Conservation (phyloP, 2,113 vertebrate genomes). For the Menidia beryllina region DNA sequence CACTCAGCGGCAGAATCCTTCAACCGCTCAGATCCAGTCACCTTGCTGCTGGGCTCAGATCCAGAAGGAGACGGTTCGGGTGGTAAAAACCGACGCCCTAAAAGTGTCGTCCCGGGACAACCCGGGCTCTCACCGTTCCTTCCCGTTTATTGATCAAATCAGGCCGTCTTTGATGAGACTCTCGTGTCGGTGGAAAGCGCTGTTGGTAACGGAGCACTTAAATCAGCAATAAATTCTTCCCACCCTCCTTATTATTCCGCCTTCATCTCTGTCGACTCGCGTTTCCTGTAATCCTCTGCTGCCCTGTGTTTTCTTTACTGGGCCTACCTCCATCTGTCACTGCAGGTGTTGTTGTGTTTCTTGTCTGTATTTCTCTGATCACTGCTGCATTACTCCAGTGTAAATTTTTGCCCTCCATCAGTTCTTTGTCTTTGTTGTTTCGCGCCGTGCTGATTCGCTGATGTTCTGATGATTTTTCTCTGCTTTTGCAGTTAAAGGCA, state of each 20-base stretch:
- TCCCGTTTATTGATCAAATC: conserved; percentile 51
- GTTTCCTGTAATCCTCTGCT: conserved; percentile 11
- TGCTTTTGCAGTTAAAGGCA: conserved; percentile 58
- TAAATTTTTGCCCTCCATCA: conserved; percentile 53
- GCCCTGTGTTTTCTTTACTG: conserved; percentile 38
- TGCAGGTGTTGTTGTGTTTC: conserved; percentile 58
- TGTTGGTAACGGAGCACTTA: conserved; percentile 36
- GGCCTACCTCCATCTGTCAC: conserved; percentile 67
- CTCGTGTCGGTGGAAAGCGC: conserved; percentile 21
- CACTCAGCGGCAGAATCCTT: conserved; percentile 46
- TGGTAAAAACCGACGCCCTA: conserved; percentile 60
- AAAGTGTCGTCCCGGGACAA: conserved; percentile 51
- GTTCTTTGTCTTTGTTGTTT: conserved; percentile 68
- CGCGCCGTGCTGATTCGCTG: conserved; percentile 7
- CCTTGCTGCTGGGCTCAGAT: conserved; percentile 67
- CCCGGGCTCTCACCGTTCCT: conserved; percentile 38
- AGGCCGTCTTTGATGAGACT: conserved; percentile 11
- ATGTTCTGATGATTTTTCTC: conserved; percentile 54
- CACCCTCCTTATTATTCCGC: conserved; percentile 57
- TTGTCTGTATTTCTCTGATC: conserved; percentile 66
- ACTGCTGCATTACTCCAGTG: conserved; percentile 46
- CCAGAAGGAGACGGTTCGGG: conserved; percentile 58
- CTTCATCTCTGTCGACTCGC: conserved; percentile 21
- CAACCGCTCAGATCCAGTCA: conserved; percentile 47
- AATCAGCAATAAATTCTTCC: conserved; percentile 43